Evolutionary conservation across 2,888 invertebrate species (phyloP), one percentile per base, ranked within the genome.

Genomic region (Eutolmus rufibarbis): DNA sequence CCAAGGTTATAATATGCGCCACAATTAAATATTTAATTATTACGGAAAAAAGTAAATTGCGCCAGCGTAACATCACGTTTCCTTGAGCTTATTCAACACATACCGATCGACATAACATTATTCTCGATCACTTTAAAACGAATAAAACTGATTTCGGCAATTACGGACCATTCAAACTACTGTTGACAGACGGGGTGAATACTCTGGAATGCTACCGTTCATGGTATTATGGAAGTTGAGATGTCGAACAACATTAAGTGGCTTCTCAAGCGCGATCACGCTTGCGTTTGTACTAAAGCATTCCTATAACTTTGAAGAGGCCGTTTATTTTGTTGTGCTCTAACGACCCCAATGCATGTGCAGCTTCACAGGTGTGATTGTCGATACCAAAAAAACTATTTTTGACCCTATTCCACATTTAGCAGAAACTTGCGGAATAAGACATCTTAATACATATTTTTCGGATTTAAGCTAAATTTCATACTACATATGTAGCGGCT

Each of bases 1-100:
- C 57, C 82, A 82, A 82, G 82, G 82, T 57, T 66, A 66, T 31
- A 37, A 34, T 37, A 82, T 56, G 66, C 82, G 82, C 66, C 66
- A 23, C 66, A 66, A 66, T 66, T 66, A 66, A 66, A 66, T 66
- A 66, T 57, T 57, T 57, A 57, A 57, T 19, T 57, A 57, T 66
- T n/a, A 28, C 12, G 66, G 28, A 19, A 66, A n/a, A 51, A 28
- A 66, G 66, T 12, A 23, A 1, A 66, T 28, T 28, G 12, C 28
- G 66, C 19, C 19, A 23, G 28, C 9, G 19, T 19, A 66, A 12
- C 23, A 57, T 9, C 9, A 5, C 28, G 66, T 12, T 28, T 28
- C 66, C 46, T n/a, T n/a, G 5, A 51, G 1, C 8, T 19, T 7
- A 51, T n/a, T 51, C 7, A n/a, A 8, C n/a, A 19, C n/a, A 16